phyloP scores from a whole-genome alignment of 2,113 vertebrate genomes.

The Daboia siamensis region DNA sequence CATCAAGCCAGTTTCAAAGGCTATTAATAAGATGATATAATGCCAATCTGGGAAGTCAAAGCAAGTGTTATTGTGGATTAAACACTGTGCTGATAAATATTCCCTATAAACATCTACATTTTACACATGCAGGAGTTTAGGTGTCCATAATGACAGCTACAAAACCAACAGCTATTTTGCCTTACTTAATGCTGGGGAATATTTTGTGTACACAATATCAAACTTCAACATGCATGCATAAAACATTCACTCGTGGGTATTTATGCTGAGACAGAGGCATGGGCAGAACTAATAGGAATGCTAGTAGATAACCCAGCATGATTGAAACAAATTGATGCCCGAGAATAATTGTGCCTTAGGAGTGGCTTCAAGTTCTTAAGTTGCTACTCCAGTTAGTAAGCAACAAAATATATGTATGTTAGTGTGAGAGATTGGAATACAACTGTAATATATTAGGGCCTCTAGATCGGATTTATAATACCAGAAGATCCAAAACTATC shows the following conservation, averaged over 20 bases:
- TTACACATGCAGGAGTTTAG: background rate
- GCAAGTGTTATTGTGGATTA: background rate
- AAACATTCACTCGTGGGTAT: background rate
- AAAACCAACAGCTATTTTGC: background rate
- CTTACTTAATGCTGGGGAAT: background rate
- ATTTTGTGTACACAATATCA: background rate
- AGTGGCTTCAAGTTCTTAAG: background rate
- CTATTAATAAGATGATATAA: background rate
- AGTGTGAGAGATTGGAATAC: background rate
- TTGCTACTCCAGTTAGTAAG: too few relatives aligned
- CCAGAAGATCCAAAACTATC: background rate
- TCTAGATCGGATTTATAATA: background rate
- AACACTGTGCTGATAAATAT: background rate
- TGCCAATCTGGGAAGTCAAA: background rate
- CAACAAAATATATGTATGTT: background rate
- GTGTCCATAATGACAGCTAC: background rate
- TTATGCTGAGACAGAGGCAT: background rate
- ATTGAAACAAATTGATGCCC: background rate
- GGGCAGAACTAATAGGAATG: background rate
- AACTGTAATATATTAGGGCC: background rate
- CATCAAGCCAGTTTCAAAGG: background rate
- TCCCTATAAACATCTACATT: background rate
- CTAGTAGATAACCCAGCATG: background rate
- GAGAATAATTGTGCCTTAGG: background rate
- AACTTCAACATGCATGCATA: background rate